Evolutionary conservation across 2,113 vertebrate genomes (phyloP).

Genomic region (Antechinus flavipes): DNA sequence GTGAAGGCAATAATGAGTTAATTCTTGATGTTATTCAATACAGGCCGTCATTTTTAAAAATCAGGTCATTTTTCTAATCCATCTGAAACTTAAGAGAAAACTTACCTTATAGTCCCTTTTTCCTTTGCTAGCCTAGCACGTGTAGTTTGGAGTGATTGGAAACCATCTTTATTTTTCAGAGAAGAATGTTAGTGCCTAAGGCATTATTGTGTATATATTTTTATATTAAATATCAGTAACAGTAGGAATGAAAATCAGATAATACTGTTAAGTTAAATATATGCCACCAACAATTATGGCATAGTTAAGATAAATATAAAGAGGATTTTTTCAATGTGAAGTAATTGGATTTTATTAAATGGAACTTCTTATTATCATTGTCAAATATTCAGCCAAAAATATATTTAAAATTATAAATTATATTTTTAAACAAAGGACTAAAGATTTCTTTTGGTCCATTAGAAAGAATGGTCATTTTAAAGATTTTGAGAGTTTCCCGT

Average conservation of each 20-base stretch:
- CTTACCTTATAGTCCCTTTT: neutral
- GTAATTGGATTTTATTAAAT: neutral
- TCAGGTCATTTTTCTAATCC: neutral
- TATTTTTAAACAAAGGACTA: neutral
- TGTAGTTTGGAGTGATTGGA: neutral
- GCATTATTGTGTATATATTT: neutral
- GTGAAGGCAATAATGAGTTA: neutral
- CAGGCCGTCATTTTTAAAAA: neutral
- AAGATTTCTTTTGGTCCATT: neutral
- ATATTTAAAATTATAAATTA: neutral
- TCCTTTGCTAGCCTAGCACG: neutral
- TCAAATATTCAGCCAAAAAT: neutral
- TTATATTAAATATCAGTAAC: neutral
- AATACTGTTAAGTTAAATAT: neutral
- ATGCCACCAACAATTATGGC: conserved; percentile 1
- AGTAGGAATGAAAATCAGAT: neutral
- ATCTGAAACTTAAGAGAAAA: neutral
- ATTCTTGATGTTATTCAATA: neutral
- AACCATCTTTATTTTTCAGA: neutral
- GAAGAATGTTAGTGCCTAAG: neutral
- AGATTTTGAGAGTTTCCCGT: neutral
- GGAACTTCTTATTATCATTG: neutral
- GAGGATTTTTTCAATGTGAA: neutral
- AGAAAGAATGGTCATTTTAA: neutral
- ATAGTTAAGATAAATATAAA: conserved; percentile 7